Percentiles rank a stretch among this genome's conserved stretches.
Evolutionary conservation across 2,888 invertebrate species (phyloP).

Genomic region (Fragum sueziense): DNA sequence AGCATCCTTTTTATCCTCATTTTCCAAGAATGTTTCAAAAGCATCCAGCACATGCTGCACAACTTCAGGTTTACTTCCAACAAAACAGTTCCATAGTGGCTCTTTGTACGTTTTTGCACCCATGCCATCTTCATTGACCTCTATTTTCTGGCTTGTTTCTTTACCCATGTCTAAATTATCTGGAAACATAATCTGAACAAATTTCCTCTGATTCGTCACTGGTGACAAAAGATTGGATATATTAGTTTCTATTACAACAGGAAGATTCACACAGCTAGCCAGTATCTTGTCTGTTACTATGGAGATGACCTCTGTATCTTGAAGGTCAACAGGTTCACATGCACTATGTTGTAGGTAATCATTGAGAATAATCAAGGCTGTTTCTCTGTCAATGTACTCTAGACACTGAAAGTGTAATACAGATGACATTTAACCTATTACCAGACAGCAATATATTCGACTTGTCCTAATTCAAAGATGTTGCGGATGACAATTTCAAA

Average conservation of each 20-base stretch:
- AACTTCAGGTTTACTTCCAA: conserved; percentile 1
- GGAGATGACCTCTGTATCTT: conserved; percentile 32
- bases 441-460: too few relatives aligned
- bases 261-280: conserved; percentile 40
- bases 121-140: not conserved
- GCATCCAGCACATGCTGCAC: not conserved
- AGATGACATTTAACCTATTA: not conserved
- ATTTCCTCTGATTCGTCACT: conserved; percentile 14
- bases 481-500: too few relatives aligned
- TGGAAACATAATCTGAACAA: conserved; percentile 34
- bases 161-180: conserved; percentile 7
- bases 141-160: not conserved
- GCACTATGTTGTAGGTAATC: conserved; percentile 2
- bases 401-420: conserved; percentile 19
- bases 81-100: conserved; percentile 10
- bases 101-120: not conserved
- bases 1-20: not conserved
- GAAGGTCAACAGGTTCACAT: conserved; percentile 30
- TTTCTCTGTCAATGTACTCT: conserved; percentile 1
- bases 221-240: conserved; percentile 25
- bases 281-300: conserved; percentile 39
- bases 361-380: conserved; percentile 1
- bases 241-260: conserved; percentile 16
- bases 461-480: too few relatives aligned
- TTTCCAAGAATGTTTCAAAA: conserved; percentile 1